Evolutionary conservation across 2,888 invertebrate genomes (phyloP).

Genomic region (Dolomedes plantarius): DNA sequence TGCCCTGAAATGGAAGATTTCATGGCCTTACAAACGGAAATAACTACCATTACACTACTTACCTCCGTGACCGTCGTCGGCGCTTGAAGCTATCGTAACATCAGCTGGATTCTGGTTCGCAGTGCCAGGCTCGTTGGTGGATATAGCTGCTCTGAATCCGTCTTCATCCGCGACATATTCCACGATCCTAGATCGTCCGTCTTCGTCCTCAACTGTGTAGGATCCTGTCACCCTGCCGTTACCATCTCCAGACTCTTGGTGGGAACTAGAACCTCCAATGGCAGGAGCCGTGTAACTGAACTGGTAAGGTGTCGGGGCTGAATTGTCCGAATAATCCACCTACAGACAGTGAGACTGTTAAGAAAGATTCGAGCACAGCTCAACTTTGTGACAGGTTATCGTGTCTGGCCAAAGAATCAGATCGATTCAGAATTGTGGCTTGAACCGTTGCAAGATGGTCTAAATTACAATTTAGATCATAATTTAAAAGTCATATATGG

Average conservation of each 20-base stretch:
- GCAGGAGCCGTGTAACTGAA: constrained; percentile 62
- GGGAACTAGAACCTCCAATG: constrained; percentile 52
- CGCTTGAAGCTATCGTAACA: constrained; percentile 51
- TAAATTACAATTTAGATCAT: too few species aligned
- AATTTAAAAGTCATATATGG: too few species aligned
- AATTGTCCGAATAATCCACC: constrained; percentile 8
- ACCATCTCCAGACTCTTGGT: constrained; percentile 66
- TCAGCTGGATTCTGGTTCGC: constrained; percentile 68
- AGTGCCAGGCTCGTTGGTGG: constrained; percentile 72
- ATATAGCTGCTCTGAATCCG: constrained; percentile 72
- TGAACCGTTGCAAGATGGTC: too few species aligned
- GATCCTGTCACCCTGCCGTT: constrained; percentile 70
- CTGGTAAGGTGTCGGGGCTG: constrained; percentile 47
- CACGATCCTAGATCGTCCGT: constrained; percentile 71
- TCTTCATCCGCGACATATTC: constrained; percentile 73
- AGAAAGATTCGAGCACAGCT: too few species aligned
- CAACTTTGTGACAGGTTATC: too few species aligned
- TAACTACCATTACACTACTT: too few species aligned
- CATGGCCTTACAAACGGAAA: too few species aligned
- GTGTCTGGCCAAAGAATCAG: too few species aligned
- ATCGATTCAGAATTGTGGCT: too few species aligned
- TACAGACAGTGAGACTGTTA: too few species aligned
- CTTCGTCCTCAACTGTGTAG: constrained; percentile 69
- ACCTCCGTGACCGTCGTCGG: constrained; percentile 36
- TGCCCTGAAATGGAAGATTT: too few species aligned